These are phyloP conservation scores for Poliocrania exsul DNA, from an alignment of 2,797 vertebrate species.

Conservation along the genomic window DNA sequence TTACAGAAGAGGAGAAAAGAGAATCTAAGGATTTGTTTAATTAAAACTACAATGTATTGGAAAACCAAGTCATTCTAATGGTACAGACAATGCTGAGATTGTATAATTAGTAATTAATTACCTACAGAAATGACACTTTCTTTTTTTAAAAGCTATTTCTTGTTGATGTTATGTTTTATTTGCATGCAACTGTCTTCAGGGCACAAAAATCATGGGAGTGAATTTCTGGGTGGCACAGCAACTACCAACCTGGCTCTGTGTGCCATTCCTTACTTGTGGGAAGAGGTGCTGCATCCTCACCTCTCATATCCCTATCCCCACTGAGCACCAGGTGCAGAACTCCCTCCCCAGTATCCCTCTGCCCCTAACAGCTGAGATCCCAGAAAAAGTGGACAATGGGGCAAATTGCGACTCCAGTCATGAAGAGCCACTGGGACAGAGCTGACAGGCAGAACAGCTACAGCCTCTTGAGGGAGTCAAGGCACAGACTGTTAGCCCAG, in stretches of 20 bases:
- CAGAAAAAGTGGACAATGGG: neutral
- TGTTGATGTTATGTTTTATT: neutral
- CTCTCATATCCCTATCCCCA: neutral
- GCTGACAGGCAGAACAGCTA: neutral
- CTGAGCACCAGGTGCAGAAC: fast-evolving
- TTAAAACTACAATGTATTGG: conserved; percentile 52
- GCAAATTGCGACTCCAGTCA: neutral
- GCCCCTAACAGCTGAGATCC: neutral
- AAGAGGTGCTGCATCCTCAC: neutral
- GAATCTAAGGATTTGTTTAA: conserved; percentile 58
- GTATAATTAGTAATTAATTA: conserved; percentile 66
- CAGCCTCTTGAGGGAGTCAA: neutral
- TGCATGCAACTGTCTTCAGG: neutral
- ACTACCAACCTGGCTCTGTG: neutral
- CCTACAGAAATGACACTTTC: conserved; percentile 25
- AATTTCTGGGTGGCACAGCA: neutral
- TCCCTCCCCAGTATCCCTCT: neutral
- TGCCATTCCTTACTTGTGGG: neutral
- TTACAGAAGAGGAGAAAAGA: neutral
- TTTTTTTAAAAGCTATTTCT: neutral
- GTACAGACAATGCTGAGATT: conserved; percentile 31
- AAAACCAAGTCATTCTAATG: conserved; percentile 55
- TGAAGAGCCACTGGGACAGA: neutral
- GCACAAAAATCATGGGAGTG: neutral
- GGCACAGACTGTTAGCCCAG: neutral